These are phyloP conservation scores for Sclerodermus sp. DNA, from an alignment of 2,888 invertebrate genomes.

Conservation along the genomic window DNA sequence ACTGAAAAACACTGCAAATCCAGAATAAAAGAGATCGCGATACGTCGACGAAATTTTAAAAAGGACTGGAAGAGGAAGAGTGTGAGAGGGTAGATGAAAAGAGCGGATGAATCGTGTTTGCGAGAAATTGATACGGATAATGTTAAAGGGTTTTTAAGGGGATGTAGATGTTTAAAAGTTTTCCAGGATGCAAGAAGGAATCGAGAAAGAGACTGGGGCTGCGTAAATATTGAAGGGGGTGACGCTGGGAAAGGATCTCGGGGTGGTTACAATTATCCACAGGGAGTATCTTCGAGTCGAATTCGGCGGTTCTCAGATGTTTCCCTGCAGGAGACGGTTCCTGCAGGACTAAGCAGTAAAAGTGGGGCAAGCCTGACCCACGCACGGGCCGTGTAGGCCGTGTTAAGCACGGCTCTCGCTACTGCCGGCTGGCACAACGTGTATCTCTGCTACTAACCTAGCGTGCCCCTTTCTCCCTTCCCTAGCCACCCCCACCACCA, in stretches of 20 bases:
- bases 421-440: conserved; percentile 55
- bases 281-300: background rate
- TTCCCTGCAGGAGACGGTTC: too few relatives aligned
- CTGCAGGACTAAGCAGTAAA: too few relatives aligned
- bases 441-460: conserved; percentile 50
- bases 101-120: too few relatives aligned
- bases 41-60: too few relatives aligned
- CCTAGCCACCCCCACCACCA: conserved; percentile 5
- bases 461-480: conserved; percentile 12
- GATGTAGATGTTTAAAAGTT: too few relatives aligned
- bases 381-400: conserved; percentile 40
- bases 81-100: too few relatives aligned
- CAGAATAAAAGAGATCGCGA: too few relatives aligned
- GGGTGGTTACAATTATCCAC: too few relatives aligned
- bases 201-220: conserved; percentile 16
- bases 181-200: conserved; percentile 12
- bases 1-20: too few relatives aligned
- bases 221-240: conserved; percentile 2
- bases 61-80: too few relatives aligned
- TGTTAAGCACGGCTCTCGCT: conserved; percentile 51
- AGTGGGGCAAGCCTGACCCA: conserved; percentile 16
- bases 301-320: background rate
- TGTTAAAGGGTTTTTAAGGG: too few relatives aligned
- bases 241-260: background rate
- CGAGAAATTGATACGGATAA: too few relatives aligned